These are phyloP conservation scores for Zaprionus tsacasi DNA, from an alignment of 1,140 invertebrate species.

Conservation along the genomic window DNA sequence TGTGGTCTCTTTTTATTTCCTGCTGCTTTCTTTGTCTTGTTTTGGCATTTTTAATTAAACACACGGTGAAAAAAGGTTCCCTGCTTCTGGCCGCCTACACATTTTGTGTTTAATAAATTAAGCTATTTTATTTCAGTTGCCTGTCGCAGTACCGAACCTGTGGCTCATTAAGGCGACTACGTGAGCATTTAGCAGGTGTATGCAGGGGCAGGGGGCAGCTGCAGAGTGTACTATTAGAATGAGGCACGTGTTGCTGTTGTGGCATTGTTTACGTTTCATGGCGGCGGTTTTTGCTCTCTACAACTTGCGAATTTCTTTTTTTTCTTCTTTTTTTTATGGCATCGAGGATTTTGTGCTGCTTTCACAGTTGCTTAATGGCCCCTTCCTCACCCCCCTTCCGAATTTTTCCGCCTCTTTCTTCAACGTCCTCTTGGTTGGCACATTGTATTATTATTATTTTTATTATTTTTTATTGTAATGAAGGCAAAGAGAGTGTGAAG, in stretches of 20 bases:
- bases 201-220: neutral
- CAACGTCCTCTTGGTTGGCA: neutral
- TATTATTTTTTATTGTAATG: too few species aligned
- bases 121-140: constrained; percentile 59
- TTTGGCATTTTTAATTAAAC: constrained; percentile 65
- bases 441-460: constrained; percentile 22
- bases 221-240: constrained; percentile 1
- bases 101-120: constrained; percentile 59
- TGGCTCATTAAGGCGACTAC: constrained; percentile 59
- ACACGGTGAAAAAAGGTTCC: constrained; percentile 32
- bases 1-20: constrained; percentile 9
- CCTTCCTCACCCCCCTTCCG: neutral
- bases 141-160: constrained; percentile 31
- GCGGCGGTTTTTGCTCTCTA: constrained; percentile 19
- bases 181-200: constrained; percentile 45
- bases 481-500: too few species aligned
- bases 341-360: constrained; percentile 44
- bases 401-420: neutral
- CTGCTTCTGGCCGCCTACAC: neutral
- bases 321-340: constrained; percentile 28
- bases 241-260: constrained; percentile 61
- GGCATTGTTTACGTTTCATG: constrained; percentile 55
- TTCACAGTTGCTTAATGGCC: constrained; percentile 43
- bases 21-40: constrained; percentile 7
- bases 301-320: constrained; percentile 20